phyloP scores from a whole-genome alignment of 2,113 vertebrate species.

The Hiodon tergisus region DNA sequence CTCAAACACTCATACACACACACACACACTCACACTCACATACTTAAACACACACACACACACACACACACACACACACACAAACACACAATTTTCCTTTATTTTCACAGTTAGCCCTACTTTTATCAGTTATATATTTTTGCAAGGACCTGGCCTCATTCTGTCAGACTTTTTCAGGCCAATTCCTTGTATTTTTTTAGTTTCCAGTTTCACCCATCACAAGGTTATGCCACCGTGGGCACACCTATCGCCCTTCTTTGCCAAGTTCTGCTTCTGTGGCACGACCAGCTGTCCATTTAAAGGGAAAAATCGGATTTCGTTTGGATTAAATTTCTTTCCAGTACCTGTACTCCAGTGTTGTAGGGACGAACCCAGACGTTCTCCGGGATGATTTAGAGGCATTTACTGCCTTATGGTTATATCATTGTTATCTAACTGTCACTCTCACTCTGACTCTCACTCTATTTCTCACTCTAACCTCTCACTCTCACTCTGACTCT shows the following conservation, averaged over 20 bases:
- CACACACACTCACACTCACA: too few relatives aligned
- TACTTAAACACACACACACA: too few relatives aligned
- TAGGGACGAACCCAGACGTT: slow-evolving; percentile 9
- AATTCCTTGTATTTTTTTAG: not conserved
- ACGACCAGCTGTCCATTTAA: not conserved
- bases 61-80: slow-evolving; percentile 42
- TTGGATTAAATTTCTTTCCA: not conserved
- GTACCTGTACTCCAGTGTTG: not conserved
- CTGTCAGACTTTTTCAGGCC: slow-evolving; percentile 34
- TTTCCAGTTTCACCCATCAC: slow-evolving; percentile 19
- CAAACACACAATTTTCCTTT: slow-evolving; percentile 41
- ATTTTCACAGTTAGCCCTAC: not conserved
- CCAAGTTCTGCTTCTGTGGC: not conserved
- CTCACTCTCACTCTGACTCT: too few relatives aligned
- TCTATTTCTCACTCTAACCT: too few relatives aligned
- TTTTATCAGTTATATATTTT: slow-evolving; percentile 10
- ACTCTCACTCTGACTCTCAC: too few relatives aligned
- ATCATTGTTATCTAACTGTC: not conserved
- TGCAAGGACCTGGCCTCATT: slow-evolving; percentile 39
- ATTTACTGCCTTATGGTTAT: not conserved
- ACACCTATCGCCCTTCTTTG: not conserved
- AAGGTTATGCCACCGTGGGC: slow-evolving; percentile 10
- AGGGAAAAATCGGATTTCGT: not conserved
- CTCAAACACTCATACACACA: too few relatives aligned
- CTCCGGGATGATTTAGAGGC: not conserved